phyloP scores from a whole-genome alignment of 2,888 invertebrate species.

The Strigamia transsilvanica region DNA sequence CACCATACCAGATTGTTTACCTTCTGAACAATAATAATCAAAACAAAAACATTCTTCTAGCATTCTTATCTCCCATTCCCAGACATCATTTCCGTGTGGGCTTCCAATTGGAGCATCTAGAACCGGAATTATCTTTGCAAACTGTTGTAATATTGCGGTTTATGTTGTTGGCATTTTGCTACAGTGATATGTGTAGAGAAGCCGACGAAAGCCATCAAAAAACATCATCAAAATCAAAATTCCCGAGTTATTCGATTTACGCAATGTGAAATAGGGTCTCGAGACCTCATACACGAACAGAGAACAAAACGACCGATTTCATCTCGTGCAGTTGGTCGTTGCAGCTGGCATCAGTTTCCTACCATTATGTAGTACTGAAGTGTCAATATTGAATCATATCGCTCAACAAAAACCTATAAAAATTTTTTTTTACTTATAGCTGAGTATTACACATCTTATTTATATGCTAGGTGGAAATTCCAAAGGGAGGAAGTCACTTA shows the following conservation, averaged over 20 bases:
- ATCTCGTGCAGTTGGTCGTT: conserved; percentile 31
- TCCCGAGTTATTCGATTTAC: conserved; percentile 29
- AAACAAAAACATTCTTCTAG: background rate
- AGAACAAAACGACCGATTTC: conserved; percentile 20
- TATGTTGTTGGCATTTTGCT: conserved; percentile 62
- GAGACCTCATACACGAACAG: conserved; percentile 7
- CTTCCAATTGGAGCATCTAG: conserved; percentile 76
- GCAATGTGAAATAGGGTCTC: conserved; percentile 12
- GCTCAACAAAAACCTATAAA: background rate
- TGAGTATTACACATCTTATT: background rate
- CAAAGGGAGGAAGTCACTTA: background rate
- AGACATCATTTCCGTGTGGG: conserved; percentile 62
- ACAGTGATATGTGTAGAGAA: conserved; percentile 59
- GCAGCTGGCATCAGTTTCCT: conserved; percentile 32
- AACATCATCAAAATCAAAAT: background rate
- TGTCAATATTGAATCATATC: background rate
- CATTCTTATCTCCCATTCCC: background rate
- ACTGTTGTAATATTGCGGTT: conserved; percentile 60
- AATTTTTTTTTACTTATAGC: background rate
- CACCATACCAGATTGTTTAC: too few relatives aligned
- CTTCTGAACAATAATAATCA: too few relatives aligned
- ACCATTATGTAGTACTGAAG: background rate
- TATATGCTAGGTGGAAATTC: conserved; percentile 1
- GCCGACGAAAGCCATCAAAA: background rate
- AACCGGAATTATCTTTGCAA: conserved; percentile 77